These are phyloP conservation scores for Caenorhabditis sp. DNA, from an alignment of 2,888 invertebrate species.

Conservation along the genomic window DNA sequence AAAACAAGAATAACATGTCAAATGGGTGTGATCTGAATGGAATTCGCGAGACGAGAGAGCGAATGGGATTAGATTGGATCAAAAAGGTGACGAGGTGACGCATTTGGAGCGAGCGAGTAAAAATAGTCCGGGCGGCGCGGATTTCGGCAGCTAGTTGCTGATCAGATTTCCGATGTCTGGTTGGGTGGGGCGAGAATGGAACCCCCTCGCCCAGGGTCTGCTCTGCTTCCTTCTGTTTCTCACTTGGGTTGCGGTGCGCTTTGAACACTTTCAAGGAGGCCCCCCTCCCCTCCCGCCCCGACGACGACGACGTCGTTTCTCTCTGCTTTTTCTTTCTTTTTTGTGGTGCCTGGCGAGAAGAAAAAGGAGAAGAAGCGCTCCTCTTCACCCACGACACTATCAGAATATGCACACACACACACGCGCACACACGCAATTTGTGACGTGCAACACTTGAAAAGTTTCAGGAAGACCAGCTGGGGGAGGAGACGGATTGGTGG, in stretches of 20 bases:
- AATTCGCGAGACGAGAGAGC: neutral
- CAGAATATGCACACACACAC: conserved; percentile 36
- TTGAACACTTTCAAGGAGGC: conserved; percentile 58
- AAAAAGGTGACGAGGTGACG: conserved; percentile 5
- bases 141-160: too few relatives aligned
- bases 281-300: too few relatives aligned
- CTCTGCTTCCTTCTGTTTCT: neutral
- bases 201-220: neutral
- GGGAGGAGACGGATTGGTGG: neutral
- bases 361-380: too few relatives aligned
- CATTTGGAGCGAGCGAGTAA: neutral
- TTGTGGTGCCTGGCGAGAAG: too few relatives aligned
- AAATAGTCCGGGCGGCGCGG: neutral
- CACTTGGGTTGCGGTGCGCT: conserved; percentile 27
- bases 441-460: conserved; percentile 56
- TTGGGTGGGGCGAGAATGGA: neutral
- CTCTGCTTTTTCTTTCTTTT: conserved; percentile 14
- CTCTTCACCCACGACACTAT: conserved; percentile 31
- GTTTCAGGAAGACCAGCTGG: conserved; percentile 46
- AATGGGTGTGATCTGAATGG: conserved; percentile 4
- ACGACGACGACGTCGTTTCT: neutral
- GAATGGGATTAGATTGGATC: neutral
- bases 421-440: conserved; percentile 46
- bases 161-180: conserved; percentile 2
- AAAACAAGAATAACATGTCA: conserved; percentile 5